Evolutionary conservation across 2,113 vertebrate genomes (phyloP).

Genomic region (Nothocercus julius): DNA sequence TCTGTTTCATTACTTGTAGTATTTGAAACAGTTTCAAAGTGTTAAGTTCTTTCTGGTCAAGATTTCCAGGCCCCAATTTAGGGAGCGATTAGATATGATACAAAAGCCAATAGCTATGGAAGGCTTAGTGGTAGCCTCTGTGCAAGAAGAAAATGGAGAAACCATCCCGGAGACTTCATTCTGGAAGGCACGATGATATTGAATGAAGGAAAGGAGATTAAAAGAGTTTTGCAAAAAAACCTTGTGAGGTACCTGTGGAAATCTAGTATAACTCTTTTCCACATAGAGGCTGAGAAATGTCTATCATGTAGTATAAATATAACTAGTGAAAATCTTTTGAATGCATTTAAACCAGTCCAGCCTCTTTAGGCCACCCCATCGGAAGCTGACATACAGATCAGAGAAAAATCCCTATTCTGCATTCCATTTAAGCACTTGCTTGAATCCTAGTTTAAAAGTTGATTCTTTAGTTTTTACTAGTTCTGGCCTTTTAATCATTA

Average conservation of each 20-base stretch:
- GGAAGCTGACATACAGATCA: not conserved
- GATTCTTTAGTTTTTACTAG: not conserved
- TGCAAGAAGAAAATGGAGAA: not conserved
- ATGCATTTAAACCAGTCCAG: not conserved
- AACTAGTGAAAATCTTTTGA: not conserved
- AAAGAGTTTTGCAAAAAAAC: not conserved
- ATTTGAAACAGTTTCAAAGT: not conserved
- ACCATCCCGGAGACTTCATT: not conserved
- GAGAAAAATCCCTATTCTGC: not conserved
- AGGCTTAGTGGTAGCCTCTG: not conserved
- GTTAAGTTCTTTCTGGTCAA: not conserved
- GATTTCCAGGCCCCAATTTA: not conserved
- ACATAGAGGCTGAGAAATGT: not conserved
- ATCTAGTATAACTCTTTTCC: not conserved
- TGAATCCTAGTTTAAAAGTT: not conserved
- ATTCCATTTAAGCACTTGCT: not conserved
- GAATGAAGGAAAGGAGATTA: not conserved
- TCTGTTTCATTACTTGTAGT: not conserved
- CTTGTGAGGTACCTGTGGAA: not conserved
- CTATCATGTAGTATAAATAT: not conserved
- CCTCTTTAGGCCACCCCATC: accelerated
- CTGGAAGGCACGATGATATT: not conserved
- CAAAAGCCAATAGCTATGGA: not conserved
- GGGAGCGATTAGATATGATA: not conserved
- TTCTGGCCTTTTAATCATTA: not conserved